Evolutionary conservation across 2,888 invertebrate species (phyloP).

Genomic region (Cremastinae sp.): DNA sequence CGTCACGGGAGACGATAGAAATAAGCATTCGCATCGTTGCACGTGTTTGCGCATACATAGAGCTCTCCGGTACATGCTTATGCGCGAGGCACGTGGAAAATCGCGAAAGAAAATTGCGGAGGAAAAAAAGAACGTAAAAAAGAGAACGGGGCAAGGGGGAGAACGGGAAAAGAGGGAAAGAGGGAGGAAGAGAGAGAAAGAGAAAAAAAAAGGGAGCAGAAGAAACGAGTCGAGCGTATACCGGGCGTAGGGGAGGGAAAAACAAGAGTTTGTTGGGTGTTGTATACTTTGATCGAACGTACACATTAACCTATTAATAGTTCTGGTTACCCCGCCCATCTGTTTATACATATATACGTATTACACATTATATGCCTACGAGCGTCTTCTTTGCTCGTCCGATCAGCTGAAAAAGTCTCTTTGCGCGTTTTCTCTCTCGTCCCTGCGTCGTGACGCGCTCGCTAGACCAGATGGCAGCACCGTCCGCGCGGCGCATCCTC

Average conservation of each 20-base stretch:
- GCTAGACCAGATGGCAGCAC: conserved; percentile 2
- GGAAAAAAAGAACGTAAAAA: conserved; percentile 24
- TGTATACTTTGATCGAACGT: conserved; percentile 63
- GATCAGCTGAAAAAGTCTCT: conserved; percentile 42
- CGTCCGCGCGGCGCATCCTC: no score
- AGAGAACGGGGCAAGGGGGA: neutral
- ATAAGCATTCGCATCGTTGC: conserved; percentile 38
- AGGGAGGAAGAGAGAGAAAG: neutral
- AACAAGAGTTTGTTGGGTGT: conserved; percentile 29
- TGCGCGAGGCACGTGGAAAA: conserved; percentile 49
- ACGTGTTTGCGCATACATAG: conserved; percentile 21
- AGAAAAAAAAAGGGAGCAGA: conserved; percentile 1
- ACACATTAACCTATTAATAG: conserved; percentile 66
- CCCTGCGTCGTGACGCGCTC: neutral
- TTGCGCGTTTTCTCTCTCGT: conserved; percentile 6
- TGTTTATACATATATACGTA: neutral
- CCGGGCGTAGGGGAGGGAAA: conserved; percentile 1
- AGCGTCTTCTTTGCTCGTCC: conserved; percentile 55
- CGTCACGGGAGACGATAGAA: conserved; percentile 5
- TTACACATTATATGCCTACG: conserved; percentile 41
- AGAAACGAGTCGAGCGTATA: conserved; percentile 35
- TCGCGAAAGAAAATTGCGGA: conserved; percentile 26
- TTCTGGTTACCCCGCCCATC: conserved; percentile 58
- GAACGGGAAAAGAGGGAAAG: conserved; percentile 11
- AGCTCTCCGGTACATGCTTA: conserved; percentile 27